Conservation (phyloP, 1,140 invertebrate species). For the Brevipalpus yothersi region DNA sequence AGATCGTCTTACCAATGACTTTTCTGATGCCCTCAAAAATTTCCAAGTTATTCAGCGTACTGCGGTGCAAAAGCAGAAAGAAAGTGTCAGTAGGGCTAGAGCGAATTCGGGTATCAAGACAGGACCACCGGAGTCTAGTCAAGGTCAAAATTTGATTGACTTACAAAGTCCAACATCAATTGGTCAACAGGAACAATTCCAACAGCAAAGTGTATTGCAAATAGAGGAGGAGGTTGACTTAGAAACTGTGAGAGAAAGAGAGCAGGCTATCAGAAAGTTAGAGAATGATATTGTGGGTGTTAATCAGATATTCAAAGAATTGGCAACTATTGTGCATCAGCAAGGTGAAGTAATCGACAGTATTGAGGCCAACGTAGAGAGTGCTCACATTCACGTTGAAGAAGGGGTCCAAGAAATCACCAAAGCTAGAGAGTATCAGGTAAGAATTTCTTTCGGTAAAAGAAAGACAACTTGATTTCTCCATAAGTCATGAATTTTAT, state of each 20-base stretch:
- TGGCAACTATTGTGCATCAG: constrained; percentile 83
- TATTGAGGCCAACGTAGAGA: constrained; percentile 85
- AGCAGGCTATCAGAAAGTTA: constrained; percentile 61
- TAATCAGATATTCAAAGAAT: constrained; percentile 93
- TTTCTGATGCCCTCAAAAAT: constrained; percentile 64
- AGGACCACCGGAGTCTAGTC: constrained; percentile 13
- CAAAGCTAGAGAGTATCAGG: constrained; percentile 54
- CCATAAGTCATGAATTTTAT: background rate
- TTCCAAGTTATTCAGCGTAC: constrained; percentile 49
- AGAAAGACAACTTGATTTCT: background rate
- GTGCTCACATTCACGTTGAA: constrained; percentile 57
- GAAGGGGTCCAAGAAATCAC: constrained; percentile 51
- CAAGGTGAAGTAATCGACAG: constrained; percentile 90
- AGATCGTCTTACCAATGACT: constrained; percentile 78
- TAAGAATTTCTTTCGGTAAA: constrained; percentile 17
- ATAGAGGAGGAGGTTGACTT: constrained; percentile 63
- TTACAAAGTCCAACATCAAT: constrained; percentile 13
- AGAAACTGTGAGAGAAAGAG: constrained; percentile 58
- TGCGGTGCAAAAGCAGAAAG: constrained; percentile 58
- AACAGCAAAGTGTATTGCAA: constrained; percentile 31
- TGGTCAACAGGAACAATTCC: background rate
- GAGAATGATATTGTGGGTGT: constrained; percentile 84
- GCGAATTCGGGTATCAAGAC: constrained; percentile 18
- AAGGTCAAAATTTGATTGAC: constrained; percentile 28
- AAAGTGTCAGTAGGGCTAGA: constrained; percentile 33